Conservation (phyloP, 2,797 vertebrate species). For the Graptemys geographica region DNA sequence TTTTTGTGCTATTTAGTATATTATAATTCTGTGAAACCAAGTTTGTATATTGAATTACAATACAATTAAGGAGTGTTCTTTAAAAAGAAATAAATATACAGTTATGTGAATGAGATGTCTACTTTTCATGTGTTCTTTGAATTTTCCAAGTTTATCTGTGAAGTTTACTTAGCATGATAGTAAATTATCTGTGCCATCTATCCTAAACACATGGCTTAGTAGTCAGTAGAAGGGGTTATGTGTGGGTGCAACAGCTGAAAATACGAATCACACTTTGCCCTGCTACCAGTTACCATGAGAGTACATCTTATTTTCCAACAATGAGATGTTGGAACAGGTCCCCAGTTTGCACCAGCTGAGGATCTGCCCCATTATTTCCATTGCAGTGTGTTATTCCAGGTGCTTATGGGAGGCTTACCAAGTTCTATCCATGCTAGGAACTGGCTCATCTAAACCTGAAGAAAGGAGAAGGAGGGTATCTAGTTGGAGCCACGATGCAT, state of each 20-base stretch:
- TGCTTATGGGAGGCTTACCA: slow-evolving; percentile 1
- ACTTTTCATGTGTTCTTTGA: slow-evolving; percentile 80
- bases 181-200: not conserved
- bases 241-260: not conserved
- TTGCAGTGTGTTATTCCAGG: slow-evolving; percentile 20
- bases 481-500: slow-evolving; percentile 37
- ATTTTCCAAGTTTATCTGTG: slow-evolving; percentile 40
- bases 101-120: slow-evolving; percentile 84
- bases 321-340: not conserved
- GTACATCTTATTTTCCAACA: not conserved
- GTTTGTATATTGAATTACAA: slow-evolving; percentile 92
- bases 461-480: not conserved
- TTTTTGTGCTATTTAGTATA: slow-evolving; percentile 96
- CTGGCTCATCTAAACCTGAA: slow-evolving; percentile 2
- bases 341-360: not conserved
- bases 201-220: not conserved
- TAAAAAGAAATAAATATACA: slow-evolving; percentile 98
- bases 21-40: slow-evolving; percentile 95
- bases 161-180: not conserved
- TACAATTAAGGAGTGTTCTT: slow-evolving; percentile 96
- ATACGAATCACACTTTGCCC: not conserved
- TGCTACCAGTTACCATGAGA: not conserved
- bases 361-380: not conserved
- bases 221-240: not conserved
- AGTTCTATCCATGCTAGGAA: not conserved